Conservation (phyloP, 1,140 invertebrate species). For the Meloidogyne chitwoodi region DNA sequence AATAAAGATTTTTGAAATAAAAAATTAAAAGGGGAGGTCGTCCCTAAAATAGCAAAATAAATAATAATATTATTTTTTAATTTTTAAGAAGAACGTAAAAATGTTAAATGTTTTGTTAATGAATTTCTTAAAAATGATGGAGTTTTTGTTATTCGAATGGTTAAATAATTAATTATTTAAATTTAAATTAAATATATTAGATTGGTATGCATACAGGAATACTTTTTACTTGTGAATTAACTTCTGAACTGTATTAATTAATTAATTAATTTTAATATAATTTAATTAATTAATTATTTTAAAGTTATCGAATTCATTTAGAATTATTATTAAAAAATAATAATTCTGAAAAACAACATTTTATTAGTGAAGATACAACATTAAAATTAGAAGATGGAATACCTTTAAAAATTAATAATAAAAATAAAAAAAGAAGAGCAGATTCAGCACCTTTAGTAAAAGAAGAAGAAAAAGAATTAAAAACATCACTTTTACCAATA, state of each 20-base stretch:
- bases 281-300: neutral
- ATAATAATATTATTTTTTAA: conserved; percentile 13
- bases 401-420: neutral
- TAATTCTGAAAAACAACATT: neutral
- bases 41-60: neutral
- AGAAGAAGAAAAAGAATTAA: neutral
- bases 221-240: conserved; percentile 11
- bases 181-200: neutral
- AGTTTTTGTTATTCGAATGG: conserved; percentile 63
- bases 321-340: neutral
- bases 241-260: conserved; percentile 5
- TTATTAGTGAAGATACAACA: conserved; percentile 11
- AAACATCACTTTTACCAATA: neutral
- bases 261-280: neutral
- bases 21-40: no score
- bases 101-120: conserved; percentile 60
- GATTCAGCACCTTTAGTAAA: neutral
- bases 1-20: no score
- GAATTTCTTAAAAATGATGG: conserved; percentile 64
- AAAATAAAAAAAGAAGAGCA: neutral
- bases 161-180: conserved; percentile 54
- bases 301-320: conserved; percentile 1
- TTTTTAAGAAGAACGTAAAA: conserved; percentile 35
- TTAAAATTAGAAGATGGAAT: conserved; percentile 15
- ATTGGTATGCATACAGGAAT: conserved; percentile 14